Percentiles rank a stretch among this genome's conserved stretches.
phyloP scores from a whole-genome alignment of 2,113 vertebrate genomes.

The Machaerirhynchus nigripectus region DNA sequence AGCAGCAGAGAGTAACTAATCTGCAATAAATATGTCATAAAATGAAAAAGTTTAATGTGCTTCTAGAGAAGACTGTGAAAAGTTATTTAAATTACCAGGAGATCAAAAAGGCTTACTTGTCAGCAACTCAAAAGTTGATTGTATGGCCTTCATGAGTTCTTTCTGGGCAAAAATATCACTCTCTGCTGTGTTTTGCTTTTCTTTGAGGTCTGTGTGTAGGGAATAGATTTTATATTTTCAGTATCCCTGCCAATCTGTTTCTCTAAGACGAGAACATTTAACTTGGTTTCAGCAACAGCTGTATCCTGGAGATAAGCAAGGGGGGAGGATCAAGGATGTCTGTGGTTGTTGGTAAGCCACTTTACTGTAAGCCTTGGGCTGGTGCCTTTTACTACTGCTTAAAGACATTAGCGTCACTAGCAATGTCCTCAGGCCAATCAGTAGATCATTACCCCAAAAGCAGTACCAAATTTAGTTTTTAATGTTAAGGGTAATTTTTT shows the following conservation, averaged over 20 bases:
- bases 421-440: background rate
- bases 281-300: slow-evolving; percentile 20
- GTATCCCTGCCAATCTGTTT: slow-evolving; percentile 20
- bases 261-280: background rate
- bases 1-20: slow-evolving; percentile 24
- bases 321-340: background rate
- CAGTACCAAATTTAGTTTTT: background rate
- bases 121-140: background rate
- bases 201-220: background rate
- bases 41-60: slow-evolving; percentile 1
- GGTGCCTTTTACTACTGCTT: background rate
- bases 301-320: slow-evolving; percentile 22
- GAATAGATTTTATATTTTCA: background rate
- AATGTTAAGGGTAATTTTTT: background rate
- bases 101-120: slow-evolving; percentile 29
- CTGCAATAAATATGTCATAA: slow-evolving; percentile 33
- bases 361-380: background rate
- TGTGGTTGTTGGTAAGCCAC: slow-evolving; percentile 2
- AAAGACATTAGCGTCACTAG: background rate
- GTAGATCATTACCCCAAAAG: background rate
- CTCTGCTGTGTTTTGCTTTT: background rate
- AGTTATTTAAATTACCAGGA: slow-evolving; percentile 6
- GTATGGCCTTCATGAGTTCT: background rate
- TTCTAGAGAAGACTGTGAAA: slow-evolving; percentile 18
- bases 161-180: slow-evolving; percentile 1